A percentile compares a stretch with the other conserved stretches of the same genome.
phyloP scores from a whole-genome alignment of 2,113 vertebrate genomes.

The Ceuthmochares aereus region DNA sequence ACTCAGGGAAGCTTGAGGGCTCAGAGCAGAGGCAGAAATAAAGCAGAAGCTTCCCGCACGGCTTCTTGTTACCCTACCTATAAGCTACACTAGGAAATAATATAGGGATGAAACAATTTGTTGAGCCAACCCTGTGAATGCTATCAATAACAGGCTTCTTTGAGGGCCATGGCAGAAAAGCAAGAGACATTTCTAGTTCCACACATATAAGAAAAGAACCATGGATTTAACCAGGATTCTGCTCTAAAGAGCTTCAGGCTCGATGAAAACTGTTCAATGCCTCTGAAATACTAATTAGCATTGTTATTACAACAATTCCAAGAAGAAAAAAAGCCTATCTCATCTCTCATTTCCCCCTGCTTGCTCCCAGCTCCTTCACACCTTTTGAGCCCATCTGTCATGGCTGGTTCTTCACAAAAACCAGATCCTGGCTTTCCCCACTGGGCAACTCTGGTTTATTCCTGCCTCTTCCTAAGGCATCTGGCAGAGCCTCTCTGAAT shows the following conservation, averaged over 20 bases:
- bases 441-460: conserved; percentile 23
- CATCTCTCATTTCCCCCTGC: background rate
- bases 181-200: background rate
- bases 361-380: background rate
- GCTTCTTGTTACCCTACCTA: background rate
- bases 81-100: background rate
- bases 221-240: background rate
- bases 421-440: conserved; percentile 18
- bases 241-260: background rate
- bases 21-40: background rate
- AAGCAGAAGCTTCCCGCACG: background rate
- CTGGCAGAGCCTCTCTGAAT: background rate
- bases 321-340: background rate
- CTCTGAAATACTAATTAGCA: conserved; percentile 30
- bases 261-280: background rate
- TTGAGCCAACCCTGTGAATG: background rate
- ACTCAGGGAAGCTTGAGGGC: background rate
- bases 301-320: background rate
- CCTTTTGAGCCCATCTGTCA: conserved; percentile 62
- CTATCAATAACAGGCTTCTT: background rate
- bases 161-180: background rate
- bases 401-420: conserved; percentile 31
- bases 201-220: background rate
- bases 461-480: background rate
- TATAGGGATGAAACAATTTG: background rate